These are phyloP conservation scores for Hydrotaea cyrtoneurina DNA, from an alignment of 2,888 invertebrate genomes.

Conservation along the genomic window DNA sequence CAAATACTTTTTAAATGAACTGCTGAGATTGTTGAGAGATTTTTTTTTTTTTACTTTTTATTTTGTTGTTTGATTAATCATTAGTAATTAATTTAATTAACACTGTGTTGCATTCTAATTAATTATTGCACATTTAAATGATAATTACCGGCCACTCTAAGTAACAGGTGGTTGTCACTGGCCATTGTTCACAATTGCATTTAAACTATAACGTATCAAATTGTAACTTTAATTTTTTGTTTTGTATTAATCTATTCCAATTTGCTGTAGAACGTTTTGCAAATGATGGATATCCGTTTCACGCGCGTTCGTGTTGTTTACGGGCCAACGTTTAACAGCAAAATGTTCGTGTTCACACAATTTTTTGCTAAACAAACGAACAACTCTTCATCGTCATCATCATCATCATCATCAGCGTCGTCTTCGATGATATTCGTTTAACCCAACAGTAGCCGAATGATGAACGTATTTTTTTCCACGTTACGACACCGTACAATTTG, in stretches of 20 bases:
- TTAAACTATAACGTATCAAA: slow-evolving; percentile 32
- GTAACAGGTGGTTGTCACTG: background rate
- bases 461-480: background rate
- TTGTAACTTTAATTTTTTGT: background rate
- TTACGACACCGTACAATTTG: background rate
- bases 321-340: slow-evolving; percentile 58
- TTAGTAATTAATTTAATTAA: slow-evolving; percentile 24
- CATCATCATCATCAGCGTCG: background rate
- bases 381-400: slow-evolving; percentile 21
- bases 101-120: background rate
- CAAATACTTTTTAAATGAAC: too few species aligned
- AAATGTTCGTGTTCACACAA: slow-evolving; percentile 56
- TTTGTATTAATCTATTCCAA: slow-evolving; percentile 43
- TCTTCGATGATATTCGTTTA: background rate
- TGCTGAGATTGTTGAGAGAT: background rate
- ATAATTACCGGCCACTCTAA: slow-evolving; percentile 43
- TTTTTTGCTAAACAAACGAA: slow-evolving; percentile 55
- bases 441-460: background rate
- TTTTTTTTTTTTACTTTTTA: slow-evolving; percentile 7
- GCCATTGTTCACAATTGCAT: slow-evolving; percentile 3
- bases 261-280: slow-evolving; percentile 21
- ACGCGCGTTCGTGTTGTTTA: slow-evolving; percentile 48
- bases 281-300: background rate
- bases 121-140: slow-evolving; percentile 16
- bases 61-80: background rate